Base-by-base conservation (phyloP, 2,797 vertebrate species). In the Semaprochilodus insignis region DNA sequence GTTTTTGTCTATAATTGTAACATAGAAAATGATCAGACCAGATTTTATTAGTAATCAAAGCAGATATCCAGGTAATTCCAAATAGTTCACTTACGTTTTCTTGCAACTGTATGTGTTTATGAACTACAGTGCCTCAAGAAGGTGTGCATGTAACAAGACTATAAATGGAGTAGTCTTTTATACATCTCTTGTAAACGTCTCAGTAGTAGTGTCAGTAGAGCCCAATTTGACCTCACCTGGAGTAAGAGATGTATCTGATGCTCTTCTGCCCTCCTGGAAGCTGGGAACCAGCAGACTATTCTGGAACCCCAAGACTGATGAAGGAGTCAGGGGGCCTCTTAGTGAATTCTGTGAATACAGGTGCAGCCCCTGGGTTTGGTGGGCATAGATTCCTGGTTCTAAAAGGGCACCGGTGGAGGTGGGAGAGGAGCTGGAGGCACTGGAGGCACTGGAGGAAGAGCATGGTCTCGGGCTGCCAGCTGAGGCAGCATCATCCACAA, bases 191-290 rank as follows among this genome's bases (percentile, higher is more conserved):
- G 44, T 48, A 48, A 48, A 48, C 6, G 10, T 48, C 44, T 3
- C 31, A 31, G 31, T 31, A 31, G 31, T 1, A 31, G 31, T 31
- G 31, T 31, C 31, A 31, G 31, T 31, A 31, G 31, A 31, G 31
- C 31, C 31, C 31, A 31, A 31, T 31, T 31, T 31, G 19, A 66
- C 27, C 73, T 90, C 90, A 96, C 96, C 95, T 92, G 95, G 93
- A 54, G 93, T 95, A 86, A 96, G 92, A 16, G 94, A 96, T 85
- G 96, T 96, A 88, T 96, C 96, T 0, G 96, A 97, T 0, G 96
- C 95, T 84, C 96, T 88, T 36, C 96, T 93, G 73, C 95, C 95
- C 82, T 96, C 95, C 89, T 96, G 95, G 88, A 96, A 97, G 74
- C 90, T 85, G 34, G 91, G 89, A 40, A 92, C 86, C 19, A 93